Conservation (phyloP, 2,888 invertebrate genomes). For the Syritta pipiens region DNA sequence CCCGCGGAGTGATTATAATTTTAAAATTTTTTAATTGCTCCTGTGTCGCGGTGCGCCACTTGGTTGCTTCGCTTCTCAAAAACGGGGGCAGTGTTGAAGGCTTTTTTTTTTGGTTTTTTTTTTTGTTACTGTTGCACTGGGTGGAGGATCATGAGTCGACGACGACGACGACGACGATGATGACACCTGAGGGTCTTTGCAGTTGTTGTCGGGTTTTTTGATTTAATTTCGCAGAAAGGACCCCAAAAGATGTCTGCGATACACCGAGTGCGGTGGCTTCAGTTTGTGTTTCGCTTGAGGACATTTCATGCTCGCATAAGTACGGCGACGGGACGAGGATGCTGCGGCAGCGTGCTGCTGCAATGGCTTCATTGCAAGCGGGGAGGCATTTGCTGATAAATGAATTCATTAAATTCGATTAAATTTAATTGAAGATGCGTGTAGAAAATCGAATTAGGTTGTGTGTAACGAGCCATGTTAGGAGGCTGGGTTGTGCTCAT, state of each 20-base stretch:
- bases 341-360: not conserved
- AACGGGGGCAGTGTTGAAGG: conserved; percentile 63
- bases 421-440: no score
- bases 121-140: conserved; percentile 13
- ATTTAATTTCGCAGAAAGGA: conserved; percentile 66
- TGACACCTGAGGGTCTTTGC: conserved; percentile 57
- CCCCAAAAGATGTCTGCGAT: conserved; percentile 21
- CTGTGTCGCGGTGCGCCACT: conserved; percentile 42
- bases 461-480: no score
- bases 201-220: conserved; percentile 64
- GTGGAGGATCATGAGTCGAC: no score
- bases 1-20: conserved; percentile 60
- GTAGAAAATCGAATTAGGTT: no score
- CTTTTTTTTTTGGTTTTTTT: conserved; percentile 6
- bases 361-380: conserved; percentile 18
- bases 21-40: conserved; percentile 66
- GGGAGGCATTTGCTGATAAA: conserved; percentile 1
- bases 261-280: conserved; percentile 10
- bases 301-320: conserved; percentile 7
- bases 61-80: conserved; percentile 4
- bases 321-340: not conserved
- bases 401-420: conserved; percentile 14
- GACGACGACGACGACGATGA: conserved; percentile 21
- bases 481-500: no score
- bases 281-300: conserved; percentile 18